Percentiles rank a stretch among this genome's conserved stretches.
Conservation (phyloP, 1,140 invertebrate genomes). For the Drosophila trapezifrons region DNA sequence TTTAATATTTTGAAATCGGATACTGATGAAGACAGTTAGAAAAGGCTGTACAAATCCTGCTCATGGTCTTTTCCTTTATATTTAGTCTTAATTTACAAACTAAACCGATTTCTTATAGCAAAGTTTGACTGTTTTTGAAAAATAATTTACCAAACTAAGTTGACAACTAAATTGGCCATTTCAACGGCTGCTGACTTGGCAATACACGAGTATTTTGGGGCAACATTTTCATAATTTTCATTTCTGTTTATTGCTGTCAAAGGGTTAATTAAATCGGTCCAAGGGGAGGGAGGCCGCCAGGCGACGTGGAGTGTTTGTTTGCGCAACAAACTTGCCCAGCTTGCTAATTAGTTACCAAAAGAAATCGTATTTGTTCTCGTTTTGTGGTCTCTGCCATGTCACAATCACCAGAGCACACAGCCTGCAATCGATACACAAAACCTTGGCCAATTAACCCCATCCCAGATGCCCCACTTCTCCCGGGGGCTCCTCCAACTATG, state of each 20-base stretch:
- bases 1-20: not conserved
- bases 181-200: slow-evolving; percentile 19
- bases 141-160: slow-evolving; percentile 8
- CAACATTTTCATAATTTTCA: slow-evolving; percentile 49
- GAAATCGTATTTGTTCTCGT: slow-evolving; percentile 71
- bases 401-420: slow-evolving; percentile 38
- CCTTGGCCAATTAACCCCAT: slow-evolving; percentile 56
- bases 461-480: not conserved
- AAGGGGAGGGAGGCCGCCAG: not conserved
- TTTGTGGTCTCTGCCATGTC: slow-evolving; percentile 51
- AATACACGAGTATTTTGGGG: slow-evolving; percentile 12
- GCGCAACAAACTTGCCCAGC: slow-evolving; percentile 51
- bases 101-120: not conserved
- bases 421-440: slow-evolving; percentile 47
- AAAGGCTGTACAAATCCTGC: no score
- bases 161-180: slow-evolving; percentile 16
- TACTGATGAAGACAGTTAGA: no score
- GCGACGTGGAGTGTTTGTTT: slow-evolving; percentile 5
- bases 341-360: slow-evolving; percentile 74
- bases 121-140: not conserved
- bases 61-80: no score
- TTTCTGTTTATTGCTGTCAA: slow-evolving; percentile 51
- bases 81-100: not conserved
- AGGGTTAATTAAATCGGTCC: slow-evolving; percentile 50
- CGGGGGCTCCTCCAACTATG: slow-evolving; percentile 5